These are phyloP conservation scores for Sesia bembeciformis DNA, from an alignment of 2,888 invertebrate genomes.

Conservation along the genomic window DNA sequence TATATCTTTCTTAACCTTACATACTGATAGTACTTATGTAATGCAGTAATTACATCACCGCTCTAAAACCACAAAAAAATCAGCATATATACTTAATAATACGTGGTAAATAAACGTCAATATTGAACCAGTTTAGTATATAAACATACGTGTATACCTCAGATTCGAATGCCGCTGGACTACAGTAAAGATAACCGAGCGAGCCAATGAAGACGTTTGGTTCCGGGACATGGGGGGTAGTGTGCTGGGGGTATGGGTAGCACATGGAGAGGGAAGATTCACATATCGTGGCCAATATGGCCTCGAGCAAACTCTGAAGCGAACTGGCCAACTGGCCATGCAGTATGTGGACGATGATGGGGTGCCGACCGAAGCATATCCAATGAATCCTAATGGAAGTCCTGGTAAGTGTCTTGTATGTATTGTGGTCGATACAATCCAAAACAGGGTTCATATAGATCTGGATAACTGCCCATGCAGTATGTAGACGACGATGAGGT, in stretches of 20 bases:
- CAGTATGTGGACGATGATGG: slow-evolving; percentile 89
- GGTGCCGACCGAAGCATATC: slow-evolving; percentile 85
- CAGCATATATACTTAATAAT: too few species aligned
- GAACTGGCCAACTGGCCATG: slow-evolving; percentile 81
- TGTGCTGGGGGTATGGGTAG: slow-evolving; percentile 96
- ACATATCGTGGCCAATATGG: slow-evolving; percentile 65
- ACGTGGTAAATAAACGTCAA: too few species aligned
- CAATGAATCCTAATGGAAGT: slow-evolving; percentile 96
- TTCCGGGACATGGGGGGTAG: slow-evolving; percentile 89
- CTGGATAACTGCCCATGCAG: slow-evolving; percentile 78
- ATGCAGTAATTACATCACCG: too few species aligned
- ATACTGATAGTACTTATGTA: too few species aligned
- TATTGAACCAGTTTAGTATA: too few species aligned
- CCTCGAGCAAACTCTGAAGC: slow-evolving; percentile 33
- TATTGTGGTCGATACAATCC: too few species aligned
- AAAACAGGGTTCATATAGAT: too few species aligned
- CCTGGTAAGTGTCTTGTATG: slow-evolving; percentile 52
- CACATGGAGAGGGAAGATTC: slow-evolving; percentile 95
- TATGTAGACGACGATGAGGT: slow-evolving; percentile 87
- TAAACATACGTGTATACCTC: background rate
- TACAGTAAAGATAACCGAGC: slow-evolving; percentile 81
- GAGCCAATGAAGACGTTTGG: slow-evolving; percentile 82
- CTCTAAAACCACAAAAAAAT: too few species aligned
- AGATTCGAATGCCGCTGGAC: slow-evolving; percentile 83
- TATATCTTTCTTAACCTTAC: too few species aligned